phyloP scores from a whole-genome alignment of 1,140 invertebrate species.

The Drosophila pallidifrons region DNA sequence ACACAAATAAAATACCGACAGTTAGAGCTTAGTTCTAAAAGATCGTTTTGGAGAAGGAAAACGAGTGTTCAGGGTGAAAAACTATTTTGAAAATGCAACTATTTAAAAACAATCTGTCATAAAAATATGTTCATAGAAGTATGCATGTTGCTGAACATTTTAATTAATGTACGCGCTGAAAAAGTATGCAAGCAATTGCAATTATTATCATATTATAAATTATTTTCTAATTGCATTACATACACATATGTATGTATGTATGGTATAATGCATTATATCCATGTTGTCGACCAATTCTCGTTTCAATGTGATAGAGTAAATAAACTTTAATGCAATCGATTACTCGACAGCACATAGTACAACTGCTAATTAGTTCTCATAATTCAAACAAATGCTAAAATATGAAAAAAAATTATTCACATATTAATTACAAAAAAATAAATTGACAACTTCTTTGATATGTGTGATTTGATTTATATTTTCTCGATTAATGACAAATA shows the following conservation, averaged over 20 bases:
- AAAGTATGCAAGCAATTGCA: constrained; percentile 30
- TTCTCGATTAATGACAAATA: no score
- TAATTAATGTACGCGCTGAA: constrained; percentile 26
- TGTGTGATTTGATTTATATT: no score
- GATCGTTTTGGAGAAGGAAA: no score
- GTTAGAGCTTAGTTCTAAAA: not conserved
- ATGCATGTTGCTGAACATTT: constrained; percentile 5
- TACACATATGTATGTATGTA: no score
- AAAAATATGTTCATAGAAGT: not conserved
- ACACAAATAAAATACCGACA: not conserved
- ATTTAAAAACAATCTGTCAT: constrained; percentile 27
- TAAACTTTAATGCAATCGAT: constrained; percentile 5
- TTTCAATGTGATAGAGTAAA: not conserved
- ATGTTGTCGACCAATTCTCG: not conserved
- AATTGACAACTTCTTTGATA: no score
- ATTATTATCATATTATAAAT: constrained; percentile 12
- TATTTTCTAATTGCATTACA: constrained; percentile 11
- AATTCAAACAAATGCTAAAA: constrained; percentile 4
- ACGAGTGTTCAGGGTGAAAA: not conserved
- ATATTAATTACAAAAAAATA: not conserved
- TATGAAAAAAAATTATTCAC: not conserved
- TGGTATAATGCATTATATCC: not conserved
- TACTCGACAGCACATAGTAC: not conserved
- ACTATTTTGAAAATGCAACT: constrained; percentile 5
- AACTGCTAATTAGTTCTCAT: constrained; percentile 8